These are phyloP conservation scores for Meriones psammophilus DNA, from an alignment of 2,797 vertebrate species.

Conservation along the genomic window DNA sequence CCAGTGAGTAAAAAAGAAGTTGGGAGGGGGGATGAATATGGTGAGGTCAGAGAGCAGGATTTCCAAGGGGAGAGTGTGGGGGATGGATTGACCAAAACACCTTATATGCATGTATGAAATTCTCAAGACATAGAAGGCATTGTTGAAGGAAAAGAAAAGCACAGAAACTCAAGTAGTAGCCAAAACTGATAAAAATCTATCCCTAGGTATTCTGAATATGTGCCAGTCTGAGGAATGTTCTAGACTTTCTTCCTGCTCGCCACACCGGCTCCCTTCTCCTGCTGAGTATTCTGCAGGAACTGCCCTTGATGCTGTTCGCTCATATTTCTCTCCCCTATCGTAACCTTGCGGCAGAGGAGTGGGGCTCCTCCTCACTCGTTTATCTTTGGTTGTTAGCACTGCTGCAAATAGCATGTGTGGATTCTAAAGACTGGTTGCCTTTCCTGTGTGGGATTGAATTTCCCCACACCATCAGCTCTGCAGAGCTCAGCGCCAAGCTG, in stretches of 20 bases:
- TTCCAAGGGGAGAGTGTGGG: background rate
- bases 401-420: background rate
- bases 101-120: background rate
- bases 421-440: background rate
- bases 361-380: no score
- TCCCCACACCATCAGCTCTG: background rate
- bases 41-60: no score
- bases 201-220: background rate
- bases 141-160: background rate
- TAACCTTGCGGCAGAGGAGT: background rate
- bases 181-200: background rate
- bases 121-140: background rate
- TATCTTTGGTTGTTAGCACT: background rate
- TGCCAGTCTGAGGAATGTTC: background rate
- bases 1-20: background rate
- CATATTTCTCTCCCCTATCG: background rate
- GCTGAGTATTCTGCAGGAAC: fast-evolving
- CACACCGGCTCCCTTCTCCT: background rate
- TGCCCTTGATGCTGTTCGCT: background rate
- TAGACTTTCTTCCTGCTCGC: background rate
- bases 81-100: background rate
- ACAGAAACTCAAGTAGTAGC: background rate
- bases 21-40: background rate
- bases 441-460: background rate
- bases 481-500: background rate